Conservation (phyloP, 1,140 invertebrate genomes). For the Cydia splendana region DNA sequence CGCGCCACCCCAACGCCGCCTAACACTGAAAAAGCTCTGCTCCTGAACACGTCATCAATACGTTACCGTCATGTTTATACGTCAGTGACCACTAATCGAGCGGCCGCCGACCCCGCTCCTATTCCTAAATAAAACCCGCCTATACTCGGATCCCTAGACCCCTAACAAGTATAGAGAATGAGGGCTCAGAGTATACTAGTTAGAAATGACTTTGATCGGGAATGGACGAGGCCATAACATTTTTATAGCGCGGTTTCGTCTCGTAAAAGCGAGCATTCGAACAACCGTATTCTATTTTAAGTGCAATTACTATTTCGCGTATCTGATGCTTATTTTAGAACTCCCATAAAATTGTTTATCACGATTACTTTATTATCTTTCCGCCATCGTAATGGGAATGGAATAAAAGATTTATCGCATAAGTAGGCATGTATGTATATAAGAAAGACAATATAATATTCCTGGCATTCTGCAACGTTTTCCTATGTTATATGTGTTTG, state of each 20-base stretch:
- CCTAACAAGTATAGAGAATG: background rate
- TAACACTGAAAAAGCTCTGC: background rate
- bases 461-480: too few relatives aligned
- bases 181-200: background rate
- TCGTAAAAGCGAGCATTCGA: background rate
- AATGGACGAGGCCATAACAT: background rate
- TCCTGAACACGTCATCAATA: background rate
- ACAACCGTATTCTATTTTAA: slow-evolving; percentile 18
- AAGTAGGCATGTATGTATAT: too few relatives aligned
- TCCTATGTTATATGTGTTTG: too few relatives aligned
- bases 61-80: slow-evolving; percentile 4
- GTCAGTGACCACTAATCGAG: background rate
- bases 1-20: background rate
- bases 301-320: slow-evolving; percentile 19
- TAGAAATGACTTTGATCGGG: background rate
- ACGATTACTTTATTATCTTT: background rate
- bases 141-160: background rate
- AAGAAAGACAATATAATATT: too few relatives aligned
- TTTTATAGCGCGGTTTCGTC: slow-evolving; percentile 6
- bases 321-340: slow-evolving; percentile 14
- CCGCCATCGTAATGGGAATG: slow-evolving; percentile 6
- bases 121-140: background rate
- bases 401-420: background rate
- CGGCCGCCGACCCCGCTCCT: background rate
- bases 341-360: slow-evolving; percentile 10